Conservation (phyloP, 2,888 invertebrate genomes). For the Leptothorax acervorum region DNA sequence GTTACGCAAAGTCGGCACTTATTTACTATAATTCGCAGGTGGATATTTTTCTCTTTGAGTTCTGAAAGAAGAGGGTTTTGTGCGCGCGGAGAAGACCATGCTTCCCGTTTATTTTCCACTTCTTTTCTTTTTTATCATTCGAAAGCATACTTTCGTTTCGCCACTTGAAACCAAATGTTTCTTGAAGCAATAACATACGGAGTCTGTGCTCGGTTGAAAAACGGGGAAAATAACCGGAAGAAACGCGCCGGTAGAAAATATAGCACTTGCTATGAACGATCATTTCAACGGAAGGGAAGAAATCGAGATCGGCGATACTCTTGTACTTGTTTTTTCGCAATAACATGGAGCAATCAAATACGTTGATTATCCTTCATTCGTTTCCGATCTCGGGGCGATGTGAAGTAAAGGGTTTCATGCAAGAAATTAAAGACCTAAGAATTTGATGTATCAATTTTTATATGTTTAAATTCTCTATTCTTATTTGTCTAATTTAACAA, state of each 20-base stretch:
- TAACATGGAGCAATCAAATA: slow-evolving; percentile 32
- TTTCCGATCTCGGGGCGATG: neutral
- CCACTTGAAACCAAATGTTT: slow-evolving; percentile 49
- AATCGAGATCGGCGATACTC: slow-evolving; percentile 29
- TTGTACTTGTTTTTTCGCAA: neutral
- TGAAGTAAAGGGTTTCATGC: neutral
- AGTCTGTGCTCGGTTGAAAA: slow-evolving; percentile 39
- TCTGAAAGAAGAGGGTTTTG: neutral
- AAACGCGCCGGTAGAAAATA: slow-evolving; percentile 30
- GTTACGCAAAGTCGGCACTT: slow-evolving; percentile 33
- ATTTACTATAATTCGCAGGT: slow-evolving; percentile 11
- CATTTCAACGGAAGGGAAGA: slow-evolving; percentile 15
- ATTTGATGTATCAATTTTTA: neutral
- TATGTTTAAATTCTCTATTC: neutral
- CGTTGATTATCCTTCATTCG: slow-evolving; percentile 18
- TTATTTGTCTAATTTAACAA: slow-evolving; percentile 5
- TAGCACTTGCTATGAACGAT: slow-evolving; percentile 29
- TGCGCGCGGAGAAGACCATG: neutral
- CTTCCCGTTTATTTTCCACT: slow-evolving; percentile 9
- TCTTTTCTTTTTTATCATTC: neutral
- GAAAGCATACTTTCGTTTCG: slow-evolving; percentile 21
- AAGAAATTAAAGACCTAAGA: neutral
- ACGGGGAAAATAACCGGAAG: slow-evolving; percentile 39
- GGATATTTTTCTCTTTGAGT: neutral
- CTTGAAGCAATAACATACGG: slow-evolving; percentile 47